Evolutionary conservation across 2,113 vertebrate species (phyloP).

Genomic region (Rhipidura dahli): DNA sequence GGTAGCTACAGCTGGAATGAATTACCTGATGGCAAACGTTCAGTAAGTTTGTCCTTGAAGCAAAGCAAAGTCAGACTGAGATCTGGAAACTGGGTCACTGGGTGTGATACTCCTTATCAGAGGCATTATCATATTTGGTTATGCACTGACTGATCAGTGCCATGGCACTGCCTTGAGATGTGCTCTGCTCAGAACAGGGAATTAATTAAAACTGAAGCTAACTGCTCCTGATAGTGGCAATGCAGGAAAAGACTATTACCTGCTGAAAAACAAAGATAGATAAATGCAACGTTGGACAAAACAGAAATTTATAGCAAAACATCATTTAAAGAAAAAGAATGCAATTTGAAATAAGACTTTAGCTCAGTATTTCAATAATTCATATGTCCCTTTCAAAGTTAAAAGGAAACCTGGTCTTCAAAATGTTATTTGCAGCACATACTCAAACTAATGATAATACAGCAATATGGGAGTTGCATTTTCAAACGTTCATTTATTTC

Average conservation of each 20-base stretch:
- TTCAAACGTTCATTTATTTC: neutral
- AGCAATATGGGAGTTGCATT: neutral
- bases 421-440: neutral
- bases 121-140: neutral
- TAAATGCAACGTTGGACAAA: neutral
- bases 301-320: neutral
- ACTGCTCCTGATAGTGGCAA: neutral
- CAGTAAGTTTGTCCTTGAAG: conserved; percentile 9
- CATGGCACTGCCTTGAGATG: neutral
- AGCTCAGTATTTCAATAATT: neutral
- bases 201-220: neutral
- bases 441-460: neutral
- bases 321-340: neutral
- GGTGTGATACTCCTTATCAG: neutral
- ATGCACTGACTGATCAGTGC: neutral
- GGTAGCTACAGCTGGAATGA: neutral
- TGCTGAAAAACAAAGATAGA: neutral
- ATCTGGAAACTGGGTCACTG: neutral
- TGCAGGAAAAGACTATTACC: neutral
- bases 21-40: neutral
- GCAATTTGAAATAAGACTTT: neutral
- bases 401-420: neutral
- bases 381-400: neutral
- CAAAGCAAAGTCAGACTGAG: neutral
- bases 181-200: neutral